Evolutionary conservation across 2,797 vertebrate genomes (phyloP).

Genomic region (Novumbra hubbsi): DNA sequence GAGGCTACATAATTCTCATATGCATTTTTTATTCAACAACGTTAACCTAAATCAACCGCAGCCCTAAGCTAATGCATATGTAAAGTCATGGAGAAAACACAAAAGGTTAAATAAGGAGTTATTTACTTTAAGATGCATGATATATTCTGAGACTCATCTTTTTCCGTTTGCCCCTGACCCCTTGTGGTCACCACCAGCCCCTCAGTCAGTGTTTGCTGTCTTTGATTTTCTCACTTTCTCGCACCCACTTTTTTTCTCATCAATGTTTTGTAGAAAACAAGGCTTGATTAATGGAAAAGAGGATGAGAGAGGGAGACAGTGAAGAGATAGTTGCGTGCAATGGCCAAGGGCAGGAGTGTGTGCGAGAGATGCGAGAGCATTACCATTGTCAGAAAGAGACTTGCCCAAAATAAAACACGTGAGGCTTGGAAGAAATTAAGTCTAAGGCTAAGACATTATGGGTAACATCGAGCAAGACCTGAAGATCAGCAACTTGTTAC

Average conservation of each 20-base stretch:
- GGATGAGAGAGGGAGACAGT: background rate
- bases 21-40: conserved; percentile 61
- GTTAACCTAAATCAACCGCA: conserved; percentile 63
- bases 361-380: conserved; percentile 33
- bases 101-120: conserved; percentile 73
- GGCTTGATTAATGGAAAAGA: conserved; percentile 5
- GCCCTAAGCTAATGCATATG: conserved; percentile 65
- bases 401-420: conserved; percentile 27
- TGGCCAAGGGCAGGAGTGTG: conserved; percentile 31
- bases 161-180: conserved; percentile 29
- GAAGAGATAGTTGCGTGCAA: conserved; percentile 25
- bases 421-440: conserved; percentile 49
- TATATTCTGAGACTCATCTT: conserved; percentile 56
- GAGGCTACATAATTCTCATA: conserved; percentile 62
- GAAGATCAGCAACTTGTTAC: conserved; percentile 50
- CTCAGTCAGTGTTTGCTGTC: background rate
- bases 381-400: conserved; percentile 41
- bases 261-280: conserved; percentile 9
- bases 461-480: conserved; percentile 40
- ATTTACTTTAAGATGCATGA: conserved; percentile 65
- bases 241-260: no score
- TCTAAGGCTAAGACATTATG: conserved; percentile 31
- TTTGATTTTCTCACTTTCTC: no score
- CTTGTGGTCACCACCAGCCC: background rate
- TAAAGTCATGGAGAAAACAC: conserved; percentile 65